Evolutionary conservation across 2,797 vertebrate genomes (phyloP).

Genomic region (Liasis olivaceus): DNA sequence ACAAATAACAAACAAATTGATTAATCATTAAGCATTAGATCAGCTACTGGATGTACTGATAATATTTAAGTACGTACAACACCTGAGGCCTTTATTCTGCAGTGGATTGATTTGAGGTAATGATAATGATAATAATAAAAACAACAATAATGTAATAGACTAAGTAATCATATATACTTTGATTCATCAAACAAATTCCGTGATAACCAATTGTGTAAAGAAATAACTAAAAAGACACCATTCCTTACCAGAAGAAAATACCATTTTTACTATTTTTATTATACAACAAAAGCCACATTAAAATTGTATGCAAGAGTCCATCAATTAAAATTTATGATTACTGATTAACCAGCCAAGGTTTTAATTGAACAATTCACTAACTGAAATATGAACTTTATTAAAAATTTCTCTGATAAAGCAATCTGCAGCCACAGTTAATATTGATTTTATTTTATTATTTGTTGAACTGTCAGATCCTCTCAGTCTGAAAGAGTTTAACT

Average conservation of each 20-base stretch:
- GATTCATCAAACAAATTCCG: neutral
- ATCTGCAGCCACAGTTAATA: neutral
- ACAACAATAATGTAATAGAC: neutral
- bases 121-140: neutral
- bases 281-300: neutral
- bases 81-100: neutral
- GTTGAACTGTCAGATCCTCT: neutral
- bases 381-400: neutral
- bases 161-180: neutral
- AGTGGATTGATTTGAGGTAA: neutral
- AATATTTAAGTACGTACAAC: neutral
- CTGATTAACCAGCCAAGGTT: neutral
- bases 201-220: neutral
- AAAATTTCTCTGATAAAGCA: neutral
- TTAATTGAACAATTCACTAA: neutral
- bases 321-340: neutral
- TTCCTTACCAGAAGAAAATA: neutral
- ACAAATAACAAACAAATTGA: neutral
- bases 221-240: neutral
- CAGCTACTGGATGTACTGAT: neutral
- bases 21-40: neutral
- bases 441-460: neutral
- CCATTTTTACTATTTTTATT: neutral
- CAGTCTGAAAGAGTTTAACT: neutral
- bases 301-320: neutral